phyloP scores from a whole-genome alignment of 2,797 vertebrate genomes.

The Hafferia zeledoni region DNA sequence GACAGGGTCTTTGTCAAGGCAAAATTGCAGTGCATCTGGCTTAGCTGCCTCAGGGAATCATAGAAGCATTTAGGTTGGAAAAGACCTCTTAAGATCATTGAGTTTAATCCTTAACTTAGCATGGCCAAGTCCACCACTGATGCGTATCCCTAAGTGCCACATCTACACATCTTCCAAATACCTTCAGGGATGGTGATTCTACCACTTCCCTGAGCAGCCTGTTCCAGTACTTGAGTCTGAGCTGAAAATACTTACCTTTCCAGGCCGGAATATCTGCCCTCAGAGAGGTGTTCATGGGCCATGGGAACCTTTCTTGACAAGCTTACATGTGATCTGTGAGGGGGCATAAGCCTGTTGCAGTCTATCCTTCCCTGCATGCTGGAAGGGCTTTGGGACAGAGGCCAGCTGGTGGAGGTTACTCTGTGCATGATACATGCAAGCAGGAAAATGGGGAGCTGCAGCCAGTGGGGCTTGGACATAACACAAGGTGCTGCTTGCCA shows the following conservation, averaged over 20 bases:
- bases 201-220: not conserved
- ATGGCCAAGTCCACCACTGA: not conserved
- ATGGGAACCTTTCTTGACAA: not conserved
- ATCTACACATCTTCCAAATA: not conserved
- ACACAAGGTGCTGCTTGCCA: not conserved
- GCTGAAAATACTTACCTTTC: not conserved
- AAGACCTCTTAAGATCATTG: not conserved
- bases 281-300: not conserved
- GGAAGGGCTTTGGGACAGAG: not conserved
- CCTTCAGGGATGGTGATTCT: not conserved
- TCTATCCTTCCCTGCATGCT: not conserved
- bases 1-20: not conserved
- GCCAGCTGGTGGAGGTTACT: not conserved
- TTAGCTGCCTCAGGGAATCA: not conserved
- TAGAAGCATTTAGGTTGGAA: not conserved
- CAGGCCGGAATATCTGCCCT: not conserved
- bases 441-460: not conserved
- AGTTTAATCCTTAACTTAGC: not conserved
- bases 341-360: not conserved
- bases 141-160: not conserved
- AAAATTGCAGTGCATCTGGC: not conserved
- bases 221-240: not conserved
- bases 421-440: not conserved
- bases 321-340: accelerated
- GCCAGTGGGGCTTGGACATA: not conserved